Evolutionary conservation across 2,113 vertebrate genomes (phyloP).

Genomic region (Xenus cinereus): DNA sequence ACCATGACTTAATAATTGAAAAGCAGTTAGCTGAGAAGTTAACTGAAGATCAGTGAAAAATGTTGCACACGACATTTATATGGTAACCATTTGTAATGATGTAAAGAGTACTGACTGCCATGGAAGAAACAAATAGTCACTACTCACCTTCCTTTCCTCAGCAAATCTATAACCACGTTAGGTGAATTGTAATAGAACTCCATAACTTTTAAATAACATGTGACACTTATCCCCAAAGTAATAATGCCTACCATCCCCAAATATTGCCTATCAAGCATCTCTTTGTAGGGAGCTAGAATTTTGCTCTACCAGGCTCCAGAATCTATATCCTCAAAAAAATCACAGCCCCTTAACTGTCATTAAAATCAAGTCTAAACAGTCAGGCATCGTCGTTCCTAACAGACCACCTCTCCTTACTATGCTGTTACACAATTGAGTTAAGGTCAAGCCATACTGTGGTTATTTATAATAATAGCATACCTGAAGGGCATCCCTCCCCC

Average conservation of each 20-base stretch:
- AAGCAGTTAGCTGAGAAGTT: background rate
- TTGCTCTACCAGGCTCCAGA: background rate
- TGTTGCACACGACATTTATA: background rate
- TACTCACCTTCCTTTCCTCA: background rate
- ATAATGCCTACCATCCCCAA: background rate
- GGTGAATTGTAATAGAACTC: background rate
- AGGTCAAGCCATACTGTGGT: background rate
- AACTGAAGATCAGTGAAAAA: background rate
- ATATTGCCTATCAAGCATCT: background rate
- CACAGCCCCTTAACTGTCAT: background rate
- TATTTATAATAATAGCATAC: background rate
- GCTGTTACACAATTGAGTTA: background rate
- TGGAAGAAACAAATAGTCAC: background rate
- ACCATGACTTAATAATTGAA: background rate
- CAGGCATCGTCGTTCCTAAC: background rate
- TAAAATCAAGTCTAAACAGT: background rate
- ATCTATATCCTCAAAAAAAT: background rate
- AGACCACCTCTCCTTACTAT: background rate
- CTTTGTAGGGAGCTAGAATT: background rate
- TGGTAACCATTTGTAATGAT: background rate
- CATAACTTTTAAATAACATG: background rate
- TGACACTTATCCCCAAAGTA: background rate
- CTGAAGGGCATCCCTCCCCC: background rate
- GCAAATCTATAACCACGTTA: accelerated
- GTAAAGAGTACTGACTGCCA: too few relatives aligned